phyloP scores from a whole-genome alignment of 1,140 invertebrate genomes.

The Sinella curviseta region DNA sequence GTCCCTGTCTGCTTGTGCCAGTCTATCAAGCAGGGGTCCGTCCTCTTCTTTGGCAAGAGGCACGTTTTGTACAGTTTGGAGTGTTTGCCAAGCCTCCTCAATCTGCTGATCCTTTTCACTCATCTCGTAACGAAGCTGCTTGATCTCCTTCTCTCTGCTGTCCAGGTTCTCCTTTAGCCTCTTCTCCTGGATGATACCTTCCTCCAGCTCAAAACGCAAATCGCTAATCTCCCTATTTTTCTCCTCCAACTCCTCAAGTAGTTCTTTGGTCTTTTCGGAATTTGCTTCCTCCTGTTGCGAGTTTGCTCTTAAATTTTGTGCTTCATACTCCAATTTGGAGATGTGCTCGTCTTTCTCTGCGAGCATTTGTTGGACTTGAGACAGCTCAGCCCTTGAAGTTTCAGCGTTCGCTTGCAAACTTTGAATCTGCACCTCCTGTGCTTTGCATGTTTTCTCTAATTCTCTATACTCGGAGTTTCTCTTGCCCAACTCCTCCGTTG shows the following conservation, averaged over 20 bases:
- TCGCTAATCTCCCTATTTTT: slow-evolving; percentile 49
- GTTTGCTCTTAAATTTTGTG: slow-evolving; percentile 53
- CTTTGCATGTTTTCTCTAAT: not conserved
- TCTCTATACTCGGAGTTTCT: not conserved
- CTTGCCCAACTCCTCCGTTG: slow-evolving; percentile 62
- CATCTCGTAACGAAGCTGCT: slow-evolving; percentile 60
- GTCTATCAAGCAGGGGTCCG: not conserved
- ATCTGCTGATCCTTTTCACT: slow-evolving; percentile 69
- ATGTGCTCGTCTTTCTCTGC: not conserved
- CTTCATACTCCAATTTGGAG: slow-evolving; percentile 54
- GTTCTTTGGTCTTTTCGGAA: slow-evolving; percentile 16
- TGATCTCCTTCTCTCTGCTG: slow-evolving; percentile 59
- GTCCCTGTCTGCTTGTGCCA: not conserved
- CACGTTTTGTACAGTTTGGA: slow-evolving; percentile 48
- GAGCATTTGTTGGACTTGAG: not conserved
- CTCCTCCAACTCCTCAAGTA: slow-evolving; percentile 48
- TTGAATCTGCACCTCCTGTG: not conserved
- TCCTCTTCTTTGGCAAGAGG: not conserved
- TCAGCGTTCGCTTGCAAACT: not conserved
- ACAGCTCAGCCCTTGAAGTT: not conserved
- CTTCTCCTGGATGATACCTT: slow-evolving; percentile 51
- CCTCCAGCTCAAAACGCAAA: slow-evolving; percentile 52
- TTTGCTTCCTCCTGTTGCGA: slow-evolving; percentile 51
- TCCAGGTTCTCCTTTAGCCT: slow-evolving; percentile 53
- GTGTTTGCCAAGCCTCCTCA: slow-evolving; percentile 65